phyloP scores from a whole-genome alignment of 2,888 invertebrate species.

The Macropis europaea region DNA sequence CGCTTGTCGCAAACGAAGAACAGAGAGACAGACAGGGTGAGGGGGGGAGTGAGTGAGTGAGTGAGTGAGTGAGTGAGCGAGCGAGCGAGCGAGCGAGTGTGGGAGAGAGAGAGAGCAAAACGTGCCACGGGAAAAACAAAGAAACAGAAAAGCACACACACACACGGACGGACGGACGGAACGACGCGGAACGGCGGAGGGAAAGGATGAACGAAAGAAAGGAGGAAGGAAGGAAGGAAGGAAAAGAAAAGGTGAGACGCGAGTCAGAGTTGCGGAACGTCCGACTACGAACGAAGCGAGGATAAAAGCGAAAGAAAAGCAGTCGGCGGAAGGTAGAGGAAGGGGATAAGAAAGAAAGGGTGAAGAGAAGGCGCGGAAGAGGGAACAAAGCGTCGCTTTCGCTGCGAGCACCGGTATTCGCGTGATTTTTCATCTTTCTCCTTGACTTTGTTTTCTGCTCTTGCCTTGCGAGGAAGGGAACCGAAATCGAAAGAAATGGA shows the following conservation, averaged over 20 bases:
- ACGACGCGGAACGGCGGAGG: no score
- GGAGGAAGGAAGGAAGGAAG: not conserved
- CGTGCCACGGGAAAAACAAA: no score
- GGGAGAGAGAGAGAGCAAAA: no score
- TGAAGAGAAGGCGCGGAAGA: not conserved
- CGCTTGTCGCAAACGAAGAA: constrained; percentile 56
- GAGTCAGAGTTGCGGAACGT: no score
- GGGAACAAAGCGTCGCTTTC: constrained; percentile 1
- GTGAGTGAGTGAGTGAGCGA: no score
- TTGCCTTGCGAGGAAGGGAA: constrained; percentile 32
- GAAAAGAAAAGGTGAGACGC: not conserved
- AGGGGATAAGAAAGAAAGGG: not conserved
- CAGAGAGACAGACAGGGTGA: no score
- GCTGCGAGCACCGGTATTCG: constrained; percentile 8
- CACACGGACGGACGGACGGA: no score
- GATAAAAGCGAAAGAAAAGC: not conserved
- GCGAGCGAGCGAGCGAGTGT: no score
- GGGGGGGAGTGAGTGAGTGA: no score
- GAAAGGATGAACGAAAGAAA: not conserved
- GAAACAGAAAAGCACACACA: no score
- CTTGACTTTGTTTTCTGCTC: constrained; percentile 49
- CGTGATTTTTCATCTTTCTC: constrained; percentile 34
- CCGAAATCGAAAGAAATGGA: not conserved
- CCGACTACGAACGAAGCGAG: not conserved
- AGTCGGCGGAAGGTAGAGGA: no score